A percentile compares a stretch with the other conserved stretches of the same genome.
These are phyloP conservation scores for Pao palembangensis DNA, from an alignment of 2,113 vertebrate species.

Conservation along the genomic window DNA sequence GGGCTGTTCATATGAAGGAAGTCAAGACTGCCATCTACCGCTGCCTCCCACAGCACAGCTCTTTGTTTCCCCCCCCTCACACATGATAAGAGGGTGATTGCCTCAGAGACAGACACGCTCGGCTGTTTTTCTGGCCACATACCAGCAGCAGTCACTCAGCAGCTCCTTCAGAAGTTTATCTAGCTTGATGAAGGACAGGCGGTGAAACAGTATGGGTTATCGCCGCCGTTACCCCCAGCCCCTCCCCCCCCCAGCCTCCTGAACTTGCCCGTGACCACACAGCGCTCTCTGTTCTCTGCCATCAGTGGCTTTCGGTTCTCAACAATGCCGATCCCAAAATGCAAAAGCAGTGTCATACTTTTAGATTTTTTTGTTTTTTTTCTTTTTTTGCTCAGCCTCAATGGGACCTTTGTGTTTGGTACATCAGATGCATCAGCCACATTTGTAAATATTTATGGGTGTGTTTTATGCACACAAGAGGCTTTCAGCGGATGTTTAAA, in stretches of 20 bases:
- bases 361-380: constrained; percentile 38
- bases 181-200: constrained; percentile 69
- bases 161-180: constrained; percentile 78
- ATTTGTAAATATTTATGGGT: constrained; percentile 71
- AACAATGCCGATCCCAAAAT: constrained; percentile 49
- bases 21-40: constrained; percentile 96
- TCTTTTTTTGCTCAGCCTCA: constrained; percentile 34
- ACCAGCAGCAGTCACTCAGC: constrained; percentile 76
- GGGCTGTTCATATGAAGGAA: constrained; percentile 66
- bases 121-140: constrained; percentile 72
- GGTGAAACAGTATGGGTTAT: constrained; percentile 64
- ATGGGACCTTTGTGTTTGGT: constrained; percentile 55
- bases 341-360: constrained; percentile 61
- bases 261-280: constrained; percentile 64
- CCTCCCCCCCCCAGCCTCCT: constrained; percentile 1
- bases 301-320: constrained; percentile 44
- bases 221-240: background rate
- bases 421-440: constrained; percentile 58
- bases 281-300: constrained; percentile 65
- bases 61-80: constrained; percentile 54
- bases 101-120: constrained; percentile 71
- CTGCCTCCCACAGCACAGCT: constrained; percentile 70
- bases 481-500: constrained; percentile 33
- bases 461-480: constrained; percentile 56
- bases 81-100: constrained; percentile 74